phyloP scores from a whole-genome alignment of 2,888 invertebrate species.

The Dolomedes plantarius region DNA sequence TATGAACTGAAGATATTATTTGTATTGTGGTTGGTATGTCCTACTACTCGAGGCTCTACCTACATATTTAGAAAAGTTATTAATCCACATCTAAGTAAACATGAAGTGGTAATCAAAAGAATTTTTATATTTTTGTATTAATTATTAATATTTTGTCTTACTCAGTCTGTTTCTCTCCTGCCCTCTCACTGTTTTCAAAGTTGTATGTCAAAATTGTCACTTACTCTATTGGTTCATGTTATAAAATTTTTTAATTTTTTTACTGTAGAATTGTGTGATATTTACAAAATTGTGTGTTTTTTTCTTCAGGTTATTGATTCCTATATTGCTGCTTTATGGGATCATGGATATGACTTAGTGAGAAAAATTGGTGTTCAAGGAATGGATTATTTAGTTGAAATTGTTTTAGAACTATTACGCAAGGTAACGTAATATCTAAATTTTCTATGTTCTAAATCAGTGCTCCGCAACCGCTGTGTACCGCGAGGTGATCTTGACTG shows the following conservation, averaged over 20 bases:
- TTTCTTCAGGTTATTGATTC: conserved; percentile 45
- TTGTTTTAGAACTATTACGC: conserved; percentile 42
- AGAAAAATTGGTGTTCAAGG: conserved; percentile 56
- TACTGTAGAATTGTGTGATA: too few relatives aligned
- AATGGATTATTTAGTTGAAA: conserved; percentile 47
- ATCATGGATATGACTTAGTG: conserved; percentile 55
- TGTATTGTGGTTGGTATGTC: conserved; percentile 96
- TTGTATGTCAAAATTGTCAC: too few relatives aligned
- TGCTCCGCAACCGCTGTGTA: too few relatives aligned
- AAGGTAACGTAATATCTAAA: conserved; percentile 53
- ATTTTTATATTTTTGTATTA: too few relatives aligned
- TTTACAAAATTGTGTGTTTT: not conserved
- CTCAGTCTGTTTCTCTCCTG: too few relatives aligned
- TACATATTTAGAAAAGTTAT: conserved; percentile 96
- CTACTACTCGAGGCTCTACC: conserved; percentile 96
- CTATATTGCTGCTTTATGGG: conserved; percentile 45
- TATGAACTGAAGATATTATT: conserved; percentile 97
- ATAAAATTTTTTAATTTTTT: too few relatives aligned
- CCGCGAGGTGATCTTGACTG: too few relatives aligned
- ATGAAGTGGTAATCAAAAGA: conserved; percentile 85
- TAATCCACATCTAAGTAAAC: conserved; percentile 91
- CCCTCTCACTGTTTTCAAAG: too few relatives aligned
- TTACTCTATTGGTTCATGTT: too few relatives aligned
- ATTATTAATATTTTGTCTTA: too few relatives aligned
- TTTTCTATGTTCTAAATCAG: too few relatives aligned